Base-by-base conservation (phyloP, 2,888 invertebrate genomes). In the Tachina fera region DNA sequence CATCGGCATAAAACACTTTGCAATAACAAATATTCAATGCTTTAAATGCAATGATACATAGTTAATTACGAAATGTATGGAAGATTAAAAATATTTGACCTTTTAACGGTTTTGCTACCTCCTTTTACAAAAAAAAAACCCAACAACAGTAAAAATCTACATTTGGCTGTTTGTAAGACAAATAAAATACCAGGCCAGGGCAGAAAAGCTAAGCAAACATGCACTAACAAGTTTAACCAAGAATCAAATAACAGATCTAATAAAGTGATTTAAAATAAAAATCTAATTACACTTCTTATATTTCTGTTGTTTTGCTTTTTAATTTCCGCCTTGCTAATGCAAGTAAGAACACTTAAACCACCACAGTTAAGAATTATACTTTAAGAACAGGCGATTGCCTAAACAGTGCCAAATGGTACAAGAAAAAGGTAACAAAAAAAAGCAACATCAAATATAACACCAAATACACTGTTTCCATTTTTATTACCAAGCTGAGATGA, bases 181-280 rank as follows among this genome's bases (percentile, higher is more conserved):
- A 77, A 71, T 41, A 56, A 61, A 51, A 43, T 74, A 80, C 67
- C 74, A 60, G 4, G 10, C 10, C 1, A 56, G 13, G 53, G 9
- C 16, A 19, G 3, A 31, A 61, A 67, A 45, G 9, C 43, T 61
- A 22, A 74, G 61, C 43, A 31, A 68, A 63, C 68, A 70, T 78
- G 67, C 58, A 68, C 76, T 72, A 70, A 70, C 68, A 61, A 78
- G 56, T 47, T 43, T 19, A 39, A 39, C 13, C 19, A 56, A 72
- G 84, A 81, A 81, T 81, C 85, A 77, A 85, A 85, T 85, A 83
- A 80, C 83, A 80, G 87, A 87, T 84, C 77, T 81, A 84, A 84
- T 84, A 81, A 84, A 84, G 87, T 84, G 87, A 87, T 87, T 87
- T 83, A 72, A 75, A 81, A 85, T 85, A 85, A 75, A 81, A 81